Conservation (phyloP, 2,113 vertebrate genomes). For the Kryptolebias marmoratus region DNA sequence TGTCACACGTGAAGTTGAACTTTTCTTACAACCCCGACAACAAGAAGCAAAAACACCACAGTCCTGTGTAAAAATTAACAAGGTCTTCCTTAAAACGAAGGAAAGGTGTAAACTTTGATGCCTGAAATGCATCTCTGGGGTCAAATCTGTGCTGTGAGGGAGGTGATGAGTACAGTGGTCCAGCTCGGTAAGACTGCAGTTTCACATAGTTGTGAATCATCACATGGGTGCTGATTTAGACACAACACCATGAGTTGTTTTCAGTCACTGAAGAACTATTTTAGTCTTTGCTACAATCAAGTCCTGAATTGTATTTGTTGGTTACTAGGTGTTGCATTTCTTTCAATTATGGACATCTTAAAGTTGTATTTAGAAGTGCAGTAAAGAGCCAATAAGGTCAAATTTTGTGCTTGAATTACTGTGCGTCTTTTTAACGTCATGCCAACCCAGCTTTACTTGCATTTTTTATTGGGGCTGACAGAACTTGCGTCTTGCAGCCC, state of each 20-base stretch:
- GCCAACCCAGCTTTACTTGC: conserved; percentile 29
- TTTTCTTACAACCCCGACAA: background rate
- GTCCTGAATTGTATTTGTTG: background rate
- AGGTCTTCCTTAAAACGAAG: no score
- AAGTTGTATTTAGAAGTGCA: conserved; percentile 12
- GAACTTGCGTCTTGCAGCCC: conserved; percentile 58
- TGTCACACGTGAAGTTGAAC: background rate
- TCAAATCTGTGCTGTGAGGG: no score
- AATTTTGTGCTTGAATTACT: conserved; percentile 9
- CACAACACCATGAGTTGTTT: no score
- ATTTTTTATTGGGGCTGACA: conserved; percentile 34
- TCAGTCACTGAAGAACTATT: background rate
- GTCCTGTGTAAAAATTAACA: no score
- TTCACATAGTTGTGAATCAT: background rate
- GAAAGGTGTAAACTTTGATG: no score
- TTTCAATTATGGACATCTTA: conserved; percentile 5
- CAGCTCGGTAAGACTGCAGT: background rate
- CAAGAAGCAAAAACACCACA: background rate
- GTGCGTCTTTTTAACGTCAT: conserved; percentile 7
- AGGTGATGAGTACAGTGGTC: no score
- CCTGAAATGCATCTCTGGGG: no score
- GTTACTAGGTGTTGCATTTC: background rate
- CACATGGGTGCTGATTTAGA: no score
- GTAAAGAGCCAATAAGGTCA: conserved; percentile 12
- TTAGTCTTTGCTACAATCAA: background rate